Evolutionary conservation across 2,888 invertebrate species (phyloP).

Genomic region (Phortica okadai): DNA sequence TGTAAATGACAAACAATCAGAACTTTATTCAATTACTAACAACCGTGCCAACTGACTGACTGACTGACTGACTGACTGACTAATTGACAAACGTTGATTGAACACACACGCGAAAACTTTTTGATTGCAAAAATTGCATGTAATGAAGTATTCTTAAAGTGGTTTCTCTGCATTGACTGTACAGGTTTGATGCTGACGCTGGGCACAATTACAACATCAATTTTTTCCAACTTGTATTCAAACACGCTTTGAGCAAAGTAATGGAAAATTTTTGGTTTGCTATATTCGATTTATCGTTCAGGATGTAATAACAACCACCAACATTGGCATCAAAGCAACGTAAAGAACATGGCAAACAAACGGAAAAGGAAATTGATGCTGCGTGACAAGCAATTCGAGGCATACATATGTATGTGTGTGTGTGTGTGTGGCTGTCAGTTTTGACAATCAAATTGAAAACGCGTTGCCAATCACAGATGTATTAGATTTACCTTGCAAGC

Average conservation of each 20-base stretch:
- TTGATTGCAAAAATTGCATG: neutral
- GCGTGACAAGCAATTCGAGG: neutral
- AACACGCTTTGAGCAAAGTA: neutral
- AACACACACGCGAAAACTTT: neutral
- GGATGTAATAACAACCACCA: neutral
- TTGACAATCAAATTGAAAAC: neutral
- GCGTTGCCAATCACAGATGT: constrained; percentile 10
- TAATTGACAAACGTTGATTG: neutral
- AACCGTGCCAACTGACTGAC: too few relatives aligned
- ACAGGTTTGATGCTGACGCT: neutral
- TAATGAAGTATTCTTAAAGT: neutral
- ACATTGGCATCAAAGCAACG: neutral
- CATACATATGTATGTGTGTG: neutral
- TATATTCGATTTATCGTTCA: neutral
- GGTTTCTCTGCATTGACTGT: neutral
- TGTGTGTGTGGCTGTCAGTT: neutral
- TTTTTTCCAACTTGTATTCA: neutral
- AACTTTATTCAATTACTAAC: too few relatives aligned
- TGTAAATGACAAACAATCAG: too few relatives aligned
- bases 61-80: neutral
- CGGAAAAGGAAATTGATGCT: constrained; percentile 8
- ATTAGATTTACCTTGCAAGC: neutral
- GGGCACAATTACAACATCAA: neutral
- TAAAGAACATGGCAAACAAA: neutral
- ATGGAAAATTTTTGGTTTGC: neutral